Evolutionary conservation across 2,797 vertebrate genomes (phyloP), one percentile per base, ranked within the genome.

Genomic region (Hoplostethus atlanticus): DNA sequence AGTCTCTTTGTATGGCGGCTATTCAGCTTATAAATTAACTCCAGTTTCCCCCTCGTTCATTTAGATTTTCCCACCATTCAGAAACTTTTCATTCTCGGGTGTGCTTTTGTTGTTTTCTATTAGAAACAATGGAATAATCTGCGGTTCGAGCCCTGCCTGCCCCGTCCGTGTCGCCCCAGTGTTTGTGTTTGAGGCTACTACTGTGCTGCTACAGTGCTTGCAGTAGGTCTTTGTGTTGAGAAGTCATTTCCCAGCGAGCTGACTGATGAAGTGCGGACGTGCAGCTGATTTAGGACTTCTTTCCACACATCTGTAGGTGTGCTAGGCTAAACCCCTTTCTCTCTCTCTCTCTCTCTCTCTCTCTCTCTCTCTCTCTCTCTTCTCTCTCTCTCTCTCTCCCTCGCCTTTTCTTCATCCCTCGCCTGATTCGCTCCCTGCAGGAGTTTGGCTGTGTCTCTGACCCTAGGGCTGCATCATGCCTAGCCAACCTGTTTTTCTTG

Each of bases 401-500:
- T 61, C 38, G 3, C 68, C 67, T 60, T 79, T 74, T 71, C 69
- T 84, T 83, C 76, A 74, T 73, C 74, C 59, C 47, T 42, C 21
- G 68, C 75, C 78, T 86, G 81, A 84, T 87, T 86, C 17, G 25
- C 88, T 90, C 86, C 72, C 87, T 71, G 84, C 85, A 82, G 83
- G 90, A 90, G 76, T 89, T 91, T 21, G 90, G 90, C 88, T 74
- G 64, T 54, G 48, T 77, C 82, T 87, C 80, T 91, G 88, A 91
- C 92, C 90, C 85, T 61, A 10, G 85, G 83, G 87, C 83, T 85
- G 82, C 87, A 87, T 88, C 81, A 68, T 71, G 81, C 84, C 78
- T 74, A 50, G 81, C 84, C 90, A 89, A 77, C 85, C 87, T 93
- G 90, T 93, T 93, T 90, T 90, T 92, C 89, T 91, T 92, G 86